Evolutionary conservation across 1,140 invertebrate genomes (phyloP), one percentile per base, ranked within the genome.

Genomic region (Prorops nasuta): DNA sequence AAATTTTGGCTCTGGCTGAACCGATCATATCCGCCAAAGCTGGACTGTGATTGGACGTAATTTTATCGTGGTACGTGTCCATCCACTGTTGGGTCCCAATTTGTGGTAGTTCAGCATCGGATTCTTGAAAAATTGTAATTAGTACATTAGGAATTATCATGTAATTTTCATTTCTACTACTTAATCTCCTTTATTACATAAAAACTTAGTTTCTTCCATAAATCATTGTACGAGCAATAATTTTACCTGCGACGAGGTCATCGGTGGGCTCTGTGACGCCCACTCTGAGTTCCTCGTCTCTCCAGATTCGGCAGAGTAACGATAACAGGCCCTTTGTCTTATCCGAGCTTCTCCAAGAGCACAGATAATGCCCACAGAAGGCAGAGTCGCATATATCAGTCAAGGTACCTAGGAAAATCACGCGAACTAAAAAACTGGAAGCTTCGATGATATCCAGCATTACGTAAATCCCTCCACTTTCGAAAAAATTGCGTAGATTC

Each of bases 1-100:
- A 67, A 43, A 73, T 65, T 44, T 72, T 72, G 4, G 64, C 59
- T 42, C 67, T 56, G 4, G 49, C 47, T 4, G 69, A 66, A 8
- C 64, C 71, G 10, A 68, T 34, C 38, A 64, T 63, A 3, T 57
- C 54, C 1, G 43, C 48, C 20, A 66, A 22, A 7, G 63, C 44
- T 16, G 61, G 61, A 40, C 60, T 67, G 21, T 17, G 48, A 15
- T 60, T 38, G 12, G 21, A 20, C 4, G 20, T 9, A 6, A 56
- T 18, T 45, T 63, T 63, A 1, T 8, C 31, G 15, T 20, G 28
- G 42, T 62, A 65, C 3, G 60, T 55, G 1, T 59, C 53, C 6
- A 49, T 15, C 61, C 58, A 64, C 14, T 70, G 58, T 7, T 58
- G 46, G 0, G 19, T 46, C 12, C 65, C 56, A 56, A 66, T 64